These are phyloP conservation scores for Acanthoscelides obtectus DNA, from an alignment of 2,888 invertebrate genomes.

Conservation along the genomic window DNA sequence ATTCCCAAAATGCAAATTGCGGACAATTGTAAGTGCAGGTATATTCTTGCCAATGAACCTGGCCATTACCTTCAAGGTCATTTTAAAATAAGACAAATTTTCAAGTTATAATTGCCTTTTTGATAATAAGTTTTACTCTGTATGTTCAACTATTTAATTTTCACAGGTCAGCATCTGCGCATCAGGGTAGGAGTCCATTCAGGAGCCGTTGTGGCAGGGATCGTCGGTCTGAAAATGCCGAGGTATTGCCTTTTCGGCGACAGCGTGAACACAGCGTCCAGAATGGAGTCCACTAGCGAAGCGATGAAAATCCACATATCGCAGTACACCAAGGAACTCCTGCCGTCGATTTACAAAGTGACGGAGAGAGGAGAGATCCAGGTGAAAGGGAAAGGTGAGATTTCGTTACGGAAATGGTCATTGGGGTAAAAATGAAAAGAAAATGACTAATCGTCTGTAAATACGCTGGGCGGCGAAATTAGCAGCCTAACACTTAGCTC, in stretches of 20 bases:
- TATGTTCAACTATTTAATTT: neutral
- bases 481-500: too few species aligned
- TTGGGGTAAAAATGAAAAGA: too few species aligned
- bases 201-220: constrained; percentile 89
- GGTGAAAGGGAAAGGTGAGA: constrained; percentile 81
- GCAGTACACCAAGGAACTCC: constrained; percentile 73
- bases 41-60: too few species aligned
- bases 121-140: too few species aligned
- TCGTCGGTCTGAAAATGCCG: constrained; percentile 93
- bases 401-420: too few species aligned
- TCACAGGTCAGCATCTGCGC: constrained; percentile 69
- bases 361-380: constrained; percentile 78
- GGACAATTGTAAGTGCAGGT: too few species aligned
- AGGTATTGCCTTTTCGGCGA: constrained; percentile 84
- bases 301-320: constrained; percentile 96
- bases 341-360: constrained; percentile 71
- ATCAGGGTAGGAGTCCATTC: constrained; percentile 87
- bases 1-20: too few species aligned
- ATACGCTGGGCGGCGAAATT: too few species aligned
- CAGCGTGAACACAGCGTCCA: constrained; percentile 84
- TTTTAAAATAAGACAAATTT: too few species aligned
- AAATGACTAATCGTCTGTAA: too few species aligned
- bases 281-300: constrained; percentile 90
- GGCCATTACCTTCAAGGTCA: too few species aligned
- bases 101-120: too few species aligned